A percentile compares a stretch with the other conserved stretches of the same genome.
phyloP scores from a whole-genome alignment of 2,797 vertebrate species.

The Nannoperca obscura region DNA sequence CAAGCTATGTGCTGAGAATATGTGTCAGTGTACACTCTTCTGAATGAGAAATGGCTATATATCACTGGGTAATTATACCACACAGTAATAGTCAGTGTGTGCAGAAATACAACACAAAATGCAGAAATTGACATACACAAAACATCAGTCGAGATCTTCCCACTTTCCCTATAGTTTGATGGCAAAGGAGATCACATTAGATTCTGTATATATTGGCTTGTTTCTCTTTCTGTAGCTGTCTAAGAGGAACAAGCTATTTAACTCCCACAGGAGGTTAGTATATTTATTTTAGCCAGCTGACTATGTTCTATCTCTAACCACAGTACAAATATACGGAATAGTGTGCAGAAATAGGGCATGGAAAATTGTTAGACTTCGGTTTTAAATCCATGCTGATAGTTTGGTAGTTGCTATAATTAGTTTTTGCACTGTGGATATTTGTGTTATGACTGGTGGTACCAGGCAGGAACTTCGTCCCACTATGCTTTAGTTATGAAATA shows the following conservation, averaged over 20 bases:
- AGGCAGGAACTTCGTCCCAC: background rate
- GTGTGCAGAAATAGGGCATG: conserved; percentile 36
- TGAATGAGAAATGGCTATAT: background rate
- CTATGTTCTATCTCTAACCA: conserved; percentile 29
- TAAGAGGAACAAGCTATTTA: conserved; percentile 30
- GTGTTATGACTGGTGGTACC: conserved; percentile 3
- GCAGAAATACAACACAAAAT: too few relatives aligned
- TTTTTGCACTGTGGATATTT: conserved; percentile 31
- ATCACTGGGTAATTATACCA: background rate
- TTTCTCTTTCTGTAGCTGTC: conserved; percentile 1
- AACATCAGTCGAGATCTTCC: background rate
- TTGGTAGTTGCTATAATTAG: conserved; percentile 28
- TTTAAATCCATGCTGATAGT: conserved; percentile 22
- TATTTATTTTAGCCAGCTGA: conserved; percentile 51
- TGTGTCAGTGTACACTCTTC: background rate
- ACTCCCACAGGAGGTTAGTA: conserved; percentile 26
- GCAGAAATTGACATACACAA: background rate
- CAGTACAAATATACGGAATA: conserved; percentile 31
- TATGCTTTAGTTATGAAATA: background rate
- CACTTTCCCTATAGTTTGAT: background rate
- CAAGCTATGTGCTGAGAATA: conserved; percentile 6
- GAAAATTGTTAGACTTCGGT: conserved; percentile 22
- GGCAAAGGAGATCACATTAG: conserved; percentile 7
- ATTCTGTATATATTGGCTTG: conserved; percentile 7
- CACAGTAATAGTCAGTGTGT: background rate